Percentiles rank a stretch among this genome's conserved stretches.
phyloP scores from a whole-genome alignment of 2,797 vertebrate genomes.

The Chaunax sp. region DNA sequence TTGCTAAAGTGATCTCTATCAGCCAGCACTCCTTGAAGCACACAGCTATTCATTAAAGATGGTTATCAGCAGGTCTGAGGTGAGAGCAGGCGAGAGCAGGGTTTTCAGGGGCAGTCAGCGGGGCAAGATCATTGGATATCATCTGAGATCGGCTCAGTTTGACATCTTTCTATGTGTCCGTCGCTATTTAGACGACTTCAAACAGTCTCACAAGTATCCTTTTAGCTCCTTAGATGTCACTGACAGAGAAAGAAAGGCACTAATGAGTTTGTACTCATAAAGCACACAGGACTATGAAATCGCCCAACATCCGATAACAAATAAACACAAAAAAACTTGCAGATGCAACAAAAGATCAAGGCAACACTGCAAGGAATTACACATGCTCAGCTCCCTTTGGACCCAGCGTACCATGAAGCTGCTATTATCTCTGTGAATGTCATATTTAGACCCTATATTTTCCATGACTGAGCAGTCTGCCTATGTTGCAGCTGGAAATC shows the following conservation, averaged over 20 bases:
- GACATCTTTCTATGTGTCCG: constrained; percentile 44
- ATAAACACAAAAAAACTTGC: constrained; percentile 62
- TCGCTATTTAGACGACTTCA: constrained; percentile 70
- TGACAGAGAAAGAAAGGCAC: constrained; percentile 26
- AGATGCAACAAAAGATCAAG: constrained; percentile 73
- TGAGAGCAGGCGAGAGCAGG: constrained; percentile 72
- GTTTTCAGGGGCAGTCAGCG: constrained; percentile 75
- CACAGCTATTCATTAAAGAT: constrained; percentile 89
- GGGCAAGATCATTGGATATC: constrained; percentile 66
- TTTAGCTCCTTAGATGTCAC: constrained; percentile 53
- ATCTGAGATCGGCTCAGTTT: constrained; percentile 57
- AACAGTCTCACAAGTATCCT: constrained; percentile 57
- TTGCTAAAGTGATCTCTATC: constrained; percentile 85
- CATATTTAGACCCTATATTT: constrained; percentile 61
- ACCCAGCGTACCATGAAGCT: constrained; percentile 58
- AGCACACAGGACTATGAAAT: constrained; percentile 45
- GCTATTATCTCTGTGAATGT: constrained; percentile 67
- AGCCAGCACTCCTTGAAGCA: constrained; percentile 79
- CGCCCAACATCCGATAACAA: constrained; percentile 41
- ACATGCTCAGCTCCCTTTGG: constrained; percentile 53
- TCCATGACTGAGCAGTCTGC: constrained; percentile 56
- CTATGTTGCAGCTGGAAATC: constrained; percentile 58
- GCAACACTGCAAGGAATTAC: constrained; percentile 48
- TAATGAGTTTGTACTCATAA: constrained; percentile 53
- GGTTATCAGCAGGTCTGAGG: constrained; percentile 76